Evolutionary conservation across 2,888 invertebrate genomes (phyloP).

Genomic region (Phengaris alcon): DNA sequence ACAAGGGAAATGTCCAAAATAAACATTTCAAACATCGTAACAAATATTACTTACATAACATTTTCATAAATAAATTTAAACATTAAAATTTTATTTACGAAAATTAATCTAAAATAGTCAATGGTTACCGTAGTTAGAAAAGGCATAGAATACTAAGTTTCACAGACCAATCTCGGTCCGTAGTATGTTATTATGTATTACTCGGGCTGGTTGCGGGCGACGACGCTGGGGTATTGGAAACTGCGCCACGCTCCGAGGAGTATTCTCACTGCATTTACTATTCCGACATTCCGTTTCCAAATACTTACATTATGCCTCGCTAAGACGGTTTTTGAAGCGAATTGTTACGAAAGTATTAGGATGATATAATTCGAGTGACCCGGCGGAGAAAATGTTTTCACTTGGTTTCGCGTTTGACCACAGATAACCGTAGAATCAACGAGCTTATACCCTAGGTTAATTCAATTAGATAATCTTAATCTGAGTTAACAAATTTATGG

Average conservation of each 20-base stretch:
- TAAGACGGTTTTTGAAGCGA: background rate
- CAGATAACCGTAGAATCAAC: background rate
- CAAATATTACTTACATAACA: background rate
- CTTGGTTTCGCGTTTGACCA: background rate
- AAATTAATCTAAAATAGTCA: background rate
- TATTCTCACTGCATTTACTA: background rate
- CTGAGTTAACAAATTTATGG: slow-evolving; percentile 5
- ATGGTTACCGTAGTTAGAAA: background rate
- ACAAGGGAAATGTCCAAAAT: background rate
- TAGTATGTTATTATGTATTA: background rate
- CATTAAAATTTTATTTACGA: background rate
- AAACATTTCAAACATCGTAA: background rate
- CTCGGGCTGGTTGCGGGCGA: background rate
- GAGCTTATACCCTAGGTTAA: too few relatives aligned
- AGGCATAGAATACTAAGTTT: background rate
- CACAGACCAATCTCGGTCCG: background rate
- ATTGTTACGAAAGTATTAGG: background rate
- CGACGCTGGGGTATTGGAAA: background rate
- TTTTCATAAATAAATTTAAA: background rate
- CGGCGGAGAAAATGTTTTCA: slow-evolving; percentile 17
- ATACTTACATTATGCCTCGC: slow-evolving; percentile 1
- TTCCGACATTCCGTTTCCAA: slow-evolving; percentile 19
- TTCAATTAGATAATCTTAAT: background rate
- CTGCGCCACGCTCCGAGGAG: slow-evolving; percentile 20
- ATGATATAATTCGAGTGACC: slow-evolving; percentile 12